Conservation (phyloP, 1,140 invertebrate genomes). For the Reticulitermes speratus region DNA sequence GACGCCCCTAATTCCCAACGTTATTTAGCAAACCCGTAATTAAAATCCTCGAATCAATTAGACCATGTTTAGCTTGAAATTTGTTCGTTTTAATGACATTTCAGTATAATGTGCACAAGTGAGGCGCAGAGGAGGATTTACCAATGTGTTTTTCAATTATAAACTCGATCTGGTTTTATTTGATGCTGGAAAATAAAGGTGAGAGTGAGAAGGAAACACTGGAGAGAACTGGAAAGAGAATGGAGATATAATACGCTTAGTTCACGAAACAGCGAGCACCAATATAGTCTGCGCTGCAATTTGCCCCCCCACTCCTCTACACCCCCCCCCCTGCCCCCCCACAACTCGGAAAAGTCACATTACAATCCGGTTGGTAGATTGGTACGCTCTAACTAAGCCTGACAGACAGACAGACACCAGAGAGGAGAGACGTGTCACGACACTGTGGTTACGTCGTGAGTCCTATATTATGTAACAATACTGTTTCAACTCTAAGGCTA, state of each 20-base stretch:
- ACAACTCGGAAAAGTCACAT: background rate
- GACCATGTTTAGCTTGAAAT: conserved; percentile 35
- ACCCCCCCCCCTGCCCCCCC: background rate
- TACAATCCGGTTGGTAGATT: background rate
- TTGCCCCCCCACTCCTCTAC: background rate
- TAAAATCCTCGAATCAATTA: conserved; percentile 36
- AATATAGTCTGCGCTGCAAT: conserved; percentile 22
- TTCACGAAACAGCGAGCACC: conserved; percentile 25
- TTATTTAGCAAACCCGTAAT: conserved; percentile 36
- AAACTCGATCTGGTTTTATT: conserved; percentile 33
- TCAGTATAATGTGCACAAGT: conserved; percentile 29
- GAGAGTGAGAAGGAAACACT: background rate
- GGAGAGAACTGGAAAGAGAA: background rate
- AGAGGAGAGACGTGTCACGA: background rate
- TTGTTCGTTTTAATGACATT: conserved; percentile 36
- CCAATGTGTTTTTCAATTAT: conserved; percentile 31
- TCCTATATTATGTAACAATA: background rate
- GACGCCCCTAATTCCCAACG: conserved; percentile 33
- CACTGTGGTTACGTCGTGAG: background rate
- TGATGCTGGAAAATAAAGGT: conserved; percentile 12
- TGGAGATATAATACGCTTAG: conserved; percentile 27
- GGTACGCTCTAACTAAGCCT: conserved; percentile 4
- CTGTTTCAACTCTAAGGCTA: too few species aligned
- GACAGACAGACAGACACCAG: background rate
- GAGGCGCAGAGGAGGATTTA: conserved; percentile 15